phyloP scores from a whole-genome alignment of 2,113 vertebrate genomes.

The Neodon shergylaensis region DNA sequence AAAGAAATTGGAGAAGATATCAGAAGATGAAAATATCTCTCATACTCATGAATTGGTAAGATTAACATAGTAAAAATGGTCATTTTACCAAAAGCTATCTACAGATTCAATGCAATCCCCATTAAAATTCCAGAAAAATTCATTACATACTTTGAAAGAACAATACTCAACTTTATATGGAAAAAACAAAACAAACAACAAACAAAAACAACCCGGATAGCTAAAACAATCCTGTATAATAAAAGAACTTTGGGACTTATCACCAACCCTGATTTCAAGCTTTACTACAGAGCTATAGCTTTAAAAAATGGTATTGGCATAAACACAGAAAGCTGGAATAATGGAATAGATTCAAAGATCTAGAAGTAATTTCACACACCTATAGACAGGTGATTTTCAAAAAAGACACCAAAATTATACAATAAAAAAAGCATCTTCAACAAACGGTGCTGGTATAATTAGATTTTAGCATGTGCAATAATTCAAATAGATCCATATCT shows the following conservation, averaged over 20 bases:
- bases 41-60: accelerated
- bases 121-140: neutral
- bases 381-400: neutral
- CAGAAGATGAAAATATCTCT: neutral
- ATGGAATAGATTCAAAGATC: neutral
- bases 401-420: neutral
- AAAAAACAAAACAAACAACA: neutral
- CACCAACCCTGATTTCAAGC: neutral
- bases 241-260: neutral
- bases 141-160: neutral
- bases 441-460: neutral
- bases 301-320: neutral
- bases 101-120: neutral
- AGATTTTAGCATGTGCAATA: neutral
- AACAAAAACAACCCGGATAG: neutral
- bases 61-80: neutral
- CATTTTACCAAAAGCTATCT: neutral
- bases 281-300: neutral
- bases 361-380: neutral
- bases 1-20: neutral
- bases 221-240: neutral
- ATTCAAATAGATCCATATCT: neutral
- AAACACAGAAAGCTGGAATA: neutral
- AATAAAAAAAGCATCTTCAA: neutral
- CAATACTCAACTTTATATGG: neutral